Conservation (phyloP, 2,888 invertebrate genomes). For the Cephus rjabovi region DNA sequence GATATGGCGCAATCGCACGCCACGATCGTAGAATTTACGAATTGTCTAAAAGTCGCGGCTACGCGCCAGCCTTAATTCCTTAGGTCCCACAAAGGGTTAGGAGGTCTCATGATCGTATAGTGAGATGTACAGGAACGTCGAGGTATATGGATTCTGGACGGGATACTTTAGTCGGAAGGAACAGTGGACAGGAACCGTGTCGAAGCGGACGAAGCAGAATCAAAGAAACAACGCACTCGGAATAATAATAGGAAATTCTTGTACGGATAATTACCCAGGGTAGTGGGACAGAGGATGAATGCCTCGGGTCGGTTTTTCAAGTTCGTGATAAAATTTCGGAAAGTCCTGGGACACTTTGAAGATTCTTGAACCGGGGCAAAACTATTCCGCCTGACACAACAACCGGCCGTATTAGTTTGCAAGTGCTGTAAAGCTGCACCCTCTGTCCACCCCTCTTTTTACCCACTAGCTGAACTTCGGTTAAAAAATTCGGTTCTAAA, state of each 20-base stretch:
- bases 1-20: slow-evolving; percentile 6
- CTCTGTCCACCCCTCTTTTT: not conserved
- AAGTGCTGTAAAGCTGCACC: not conserved
- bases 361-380: not conserved
- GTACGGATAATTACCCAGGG: not conserved
- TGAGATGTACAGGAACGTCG: not conserved
- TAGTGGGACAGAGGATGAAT: not conserved
- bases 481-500: too few species aligned
- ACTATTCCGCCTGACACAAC: not conserved
- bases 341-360: not conserved
- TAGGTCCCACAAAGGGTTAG: not conserved
- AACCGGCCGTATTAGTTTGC: not conserved
- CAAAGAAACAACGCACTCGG: not conserved
- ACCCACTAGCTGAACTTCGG: too few species aligned
- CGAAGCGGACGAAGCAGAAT: not conserved
- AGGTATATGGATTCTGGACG: not conserved
- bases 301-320: not conserved
- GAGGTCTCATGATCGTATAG: not conserved
- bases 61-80: not conserved
- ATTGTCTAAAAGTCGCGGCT: not conserved
- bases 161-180: not conserved
- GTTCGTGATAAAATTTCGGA: not conserved
- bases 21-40: not conserved
- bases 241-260: not conserved
- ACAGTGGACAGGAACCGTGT: not conserved